These are phyloP conservation scores for Sarcophaga caerulescens DNA, from an alignment of 2,888 invertebrate genomes.

Conservation along the genomic window DNA sequence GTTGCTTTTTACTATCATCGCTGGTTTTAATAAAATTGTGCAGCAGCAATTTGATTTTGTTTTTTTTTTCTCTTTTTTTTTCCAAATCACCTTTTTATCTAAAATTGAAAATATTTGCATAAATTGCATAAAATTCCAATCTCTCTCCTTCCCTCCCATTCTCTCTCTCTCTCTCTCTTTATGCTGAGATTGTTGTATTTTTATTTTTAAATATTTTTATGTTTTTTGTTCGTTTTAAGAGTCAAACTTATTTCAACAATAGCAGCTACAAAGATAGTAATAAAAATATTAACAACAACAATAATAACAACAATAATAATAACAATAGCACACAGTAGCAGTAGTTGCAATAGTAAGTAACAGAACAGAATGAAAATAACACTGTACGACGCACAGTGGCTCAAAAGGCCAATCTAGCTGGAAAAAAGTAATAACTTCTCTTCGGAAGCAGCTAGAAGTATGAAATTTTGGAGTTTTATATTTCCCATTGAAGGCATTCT, in stretches of 20 bases:
- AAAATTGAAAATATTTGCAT: slow-evolving; percentile 71
- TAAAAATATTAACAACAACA: slow-evolving; percentile 4
- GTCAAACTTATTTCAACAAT: slow-evolving; percentile 30
- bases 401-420: too few species aligned
- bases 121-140: slow-evolving; percentile 68
- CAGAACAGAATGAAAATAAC: slow-evolving; percentile 16
- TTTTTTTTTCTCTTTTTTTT: slow-evolving; percentile 21
- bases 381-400: neutral
- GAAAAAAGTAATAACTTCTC: too few species aligned
- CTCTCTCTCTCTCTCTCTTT: slow-evolving; percentile 39
- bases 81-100: slow-evolving; percentile 68
- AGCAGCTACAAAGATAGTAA: neutral
- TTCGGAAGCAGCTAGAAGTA: too few species aligned
- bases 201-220: neutral
- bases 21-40: neutral
- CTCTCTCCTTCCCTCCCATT: slow-evolving; percentile 43
- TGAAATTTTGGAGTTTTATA: too few species aligned
- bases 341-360: slow-evolving; percentile 1
- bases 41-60: slow-evolving; percentile 4
- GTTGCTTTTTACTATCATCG: neutral
- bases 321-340: slow-evolving; percentile 16
- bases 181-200: slow-evolving; percentile 44
- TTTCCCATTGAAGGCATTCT: too few species aligned
- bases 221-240: slow-evolving; percentile 29
- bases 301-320: neutral